A percentile compares a stretch with the other conserved stretches of the same genome.
These are phyloP conservation scores for Tinamus major DNA, from an alignment of 2,797 vertebrate genomes.

Conservation along the genomic window DNA sequence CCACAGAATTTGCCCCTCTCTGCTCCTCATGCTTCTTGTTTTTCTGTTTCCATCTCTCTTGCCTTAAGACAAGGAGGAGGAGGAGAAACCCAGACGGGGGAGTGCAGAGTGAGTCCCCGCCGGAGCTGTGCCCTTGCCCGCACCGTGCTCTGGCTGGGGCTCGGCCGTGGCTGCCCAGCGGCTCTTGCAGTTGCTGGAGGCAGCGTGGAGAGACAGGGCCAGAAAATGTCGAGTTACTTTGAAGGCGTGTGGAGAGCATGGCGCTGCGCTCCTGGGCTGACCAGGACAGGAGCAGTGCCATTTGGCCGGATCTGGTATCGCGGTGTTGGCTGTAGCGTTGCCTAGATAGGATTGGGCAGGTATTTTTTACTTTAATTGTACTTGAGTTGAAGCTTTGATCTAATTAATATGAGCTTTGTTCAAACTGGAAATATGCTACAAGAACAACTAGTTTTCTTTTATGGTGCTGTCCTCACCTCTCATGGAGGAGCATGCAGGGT, in stretches of 20 bases:
- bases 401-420: not conserved
- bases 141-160: constrained; percentile 7
- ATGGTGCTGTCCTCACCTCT: not conserved
- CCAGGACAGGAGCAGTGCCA: not conserved
- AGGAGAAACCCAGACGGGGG: not conserved
- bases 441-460: not conserved
- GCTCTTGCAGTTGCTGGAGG: not conserved
- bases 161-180: constrained; percentile 17
- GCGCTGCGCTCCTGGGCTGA: not conserved
- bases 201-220: not conserved
- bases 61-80: not conserved
- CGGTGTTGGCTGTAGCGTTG: not conserved
- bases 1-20: constrained; percentile 4
- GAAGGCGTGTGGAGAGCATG: not conserved
- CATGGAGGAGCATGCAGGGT: not conserved
- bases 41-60: constrained; percentile 1
- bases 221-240: fast-evolving
- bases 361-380: not conserved
- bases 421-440: not conserved
- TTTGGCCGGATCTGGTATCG: not conserved
- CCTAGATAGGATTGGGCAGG: not conserved
- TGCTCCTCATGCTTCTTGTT: constrained; percentile 20
- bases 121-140: constrained; percentile 32
- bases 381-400: not conserved
- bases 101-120: not conserved